These are phyloP conservation scores for Daphoenositta chrysoptera DNA, from an alignment of 2,113 vertebrate genomes.

Conservation along the genomic window DNA sequence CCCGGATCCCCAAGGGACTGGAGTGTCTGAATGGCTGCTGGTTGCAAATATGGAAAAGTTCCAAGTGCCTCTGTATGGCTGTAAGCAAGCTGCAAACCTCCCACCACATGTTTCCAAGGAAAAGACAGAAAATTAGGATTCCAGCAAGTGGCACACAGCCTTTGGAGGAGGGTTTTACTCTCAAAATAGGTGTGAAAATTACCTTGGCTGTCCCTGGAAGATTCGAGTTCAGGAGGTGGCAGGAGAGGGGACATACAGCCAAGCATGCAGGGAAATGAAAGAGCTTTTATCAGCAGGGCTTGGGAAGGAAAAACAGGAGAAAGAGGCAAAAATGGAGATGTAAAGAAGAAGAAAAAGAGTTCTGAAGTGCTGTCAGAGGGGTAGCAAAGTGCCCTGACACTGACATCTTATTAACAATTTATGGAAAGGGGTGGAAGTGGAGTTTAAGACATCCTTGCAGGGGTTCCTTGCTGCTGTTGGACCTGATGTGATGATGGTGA, in stretches of 20 bases:
- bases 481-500: not conserved
- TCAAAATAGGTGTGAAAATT: not conserved
- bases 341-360: not conserved
- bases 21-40: not conserved
- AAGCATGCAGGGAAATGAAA: not conserved
- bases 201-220: not conserved
- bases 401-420: not conserved
- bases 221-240: not conserved
- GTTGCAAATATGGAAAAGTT: not conserved
- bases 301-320: not conserved
- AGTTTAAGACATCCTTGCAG: not conserved
- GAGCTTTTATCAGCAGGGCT: not conserved
- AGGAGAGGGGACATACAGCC: not conserved
- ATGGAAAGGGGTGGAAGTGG: not conserved
- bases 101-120: not conserved
- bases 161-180: not conserved
- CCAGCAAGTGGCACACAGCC: not conserved
- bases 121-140: not conserved
- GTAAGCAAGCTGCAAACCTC: not conserved
- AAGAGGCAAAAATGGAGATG: not conserved
- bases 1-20: not conserved
- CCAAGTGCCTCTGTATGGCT: not conserved
- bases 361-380: not conserved
- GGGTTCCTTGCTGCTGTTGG: not conserved
- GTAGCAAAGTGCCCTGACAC: not conserved